Percentiles rank a stretch among this genome's conserved stretches.
These are phyloP conservation scores for Nycteola revayana DNA, from an alignment of 2,888 invertebrate species.

Conservation along the genomic window DNA sequence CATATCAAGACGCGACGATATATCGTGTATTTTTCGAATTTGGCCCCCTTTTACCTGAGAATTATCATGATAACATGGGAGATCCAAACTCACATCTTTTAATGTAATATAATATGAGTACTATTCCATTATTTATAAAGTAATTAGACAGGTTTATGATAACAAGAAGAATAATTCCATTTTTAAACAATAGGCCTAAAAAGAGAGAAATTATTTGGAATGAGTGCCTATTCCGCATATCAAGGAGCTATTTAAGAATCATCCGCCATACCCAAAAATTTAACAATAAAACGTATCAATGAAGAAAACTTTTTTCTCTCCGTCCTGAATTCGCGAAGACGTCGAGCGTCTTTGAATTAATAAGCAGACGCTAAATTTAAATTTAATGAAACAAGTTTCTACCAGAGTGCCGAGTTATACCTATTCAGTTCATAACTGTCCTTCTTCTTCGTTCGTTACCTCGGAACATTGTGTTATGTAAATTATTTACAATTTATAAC, in stretches of 20 bases:
- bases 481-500: constrained; percentile 41
- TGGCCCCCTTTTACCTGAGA: too few relatives aligned
- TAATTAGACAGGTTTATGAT: too few relatives aligned
- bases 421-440: constrained; percentile 50
- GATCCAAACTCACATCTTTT: too few relatives aligned
- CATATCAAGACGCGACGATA: too few relatives aligned
- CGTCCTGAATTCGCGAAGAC: constrained; percentile 45
- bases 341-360: constrained; percentile 62
- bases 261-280: constrained; percentile 36
- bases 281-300: constrained; percentile 48
- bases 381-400: constrained; percentile 75
- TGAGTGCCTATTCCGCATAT: constrained; percentile 22
- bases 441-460: constrained; percentile 40
- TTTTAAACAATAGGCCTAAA: constrained; percentile 8
- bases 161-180: constrained; percentile 4
- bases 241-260: constrained; percentile 29
- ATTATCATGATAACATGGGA: too few relatives aligned
- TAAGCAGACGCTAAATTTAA: constrained; percentile 70
- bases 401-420: constrained; percentile 49
- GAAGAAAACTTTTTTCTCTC: constrained; percentile 44
- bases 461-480: constrained; percentile 47
- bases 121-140: too few relatives aligned
- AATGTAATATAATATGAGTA: too few relatives aligned
- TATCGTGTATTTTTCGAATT: too few relatives aligned
- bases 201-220: constrained; percentile 15